A percentile compares a stretch with the other conserved stretches of the same genome.
These are phyloP conservation scores for Antechinus flavipes DNA, from an alignment of 2,113 vertebrate species.

Conservation along the genomic window DNA sequence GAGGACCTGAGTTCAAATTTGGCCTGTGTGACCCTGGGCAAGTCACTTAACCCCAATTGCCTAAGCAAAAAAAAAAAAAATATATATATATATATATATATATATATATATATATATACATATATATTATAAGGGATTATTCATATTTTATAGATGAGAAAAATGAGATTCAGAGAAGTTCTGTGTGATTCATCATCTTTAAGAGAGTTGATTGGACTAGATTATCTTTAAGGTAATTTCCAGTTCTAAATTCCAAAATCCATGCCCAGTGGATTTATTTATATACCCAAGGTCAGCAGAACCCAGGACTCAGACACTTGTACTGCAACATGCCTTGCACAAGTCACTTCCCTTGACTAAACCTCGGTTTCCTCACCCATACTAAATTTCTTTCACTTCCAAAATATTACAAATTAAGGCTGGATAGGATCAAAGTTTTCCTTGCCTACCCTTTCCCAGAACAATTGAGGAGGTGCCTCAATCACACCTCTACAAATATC, in stretches of 20 bases:
- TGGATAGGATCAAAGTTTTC: neutral
- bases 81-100: too few species aligned
- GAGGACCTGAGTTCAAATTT: too few species aligned
- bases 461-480: neutral
- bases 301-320: neutral
- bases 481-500: neutral
- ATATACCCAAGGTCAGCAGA: neutral
- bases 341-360: neutral
- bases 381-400: neutral
- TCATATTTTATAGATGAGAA: neutral
- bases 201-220: neutral
- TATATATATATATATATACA: too few species aligned
- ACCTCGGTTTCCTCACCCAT: neutral
- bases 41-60: too few species aligned
- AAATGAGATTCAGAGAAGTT: neutral
- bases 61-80: too few species aligned
- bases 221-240: neutral
- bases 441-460: neutral
- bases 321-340: neutral
- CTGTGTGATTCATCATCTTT: neutral
- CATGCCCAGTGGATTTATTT: neutral
- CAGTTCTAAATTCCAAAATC: neutral
- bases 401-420: neutral
- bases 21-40: too few species aligned
- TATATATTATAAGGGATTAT: neutral